Evolutionary conservation across 2,888 invertebrate species (phyloP), one percentile per base, ranked within the genome.

Genomic region (Piscicola geometra): DNA sequence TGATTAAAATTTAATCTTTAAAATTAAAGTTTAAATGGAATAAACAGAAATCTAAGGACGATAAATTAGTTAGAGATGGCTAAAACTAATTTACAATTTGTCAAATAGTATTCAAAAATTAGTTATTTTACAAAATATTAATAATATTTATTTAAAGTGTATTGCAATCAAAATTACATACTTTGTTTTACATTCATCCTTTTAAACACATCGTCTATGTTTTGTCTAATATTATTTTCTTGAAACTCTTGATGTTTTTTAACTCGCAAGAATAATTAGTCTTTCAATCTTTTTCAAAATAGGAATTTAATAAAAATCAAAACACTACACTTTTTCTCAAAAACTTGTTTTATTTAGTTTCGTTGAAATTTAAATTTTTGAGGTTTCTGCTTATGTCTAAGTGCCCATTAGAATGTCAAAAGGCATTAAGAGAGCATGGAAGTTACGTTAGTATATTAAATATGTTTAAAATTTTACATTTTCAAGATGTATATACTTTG

Each of bases 381-480:
- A 56, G 60, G 3, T 25, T 47, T 47, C n/a, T 56, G 25, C 60
- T 15, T 67, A 73, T 73, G 73, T 32, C 73, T 18, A 64, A 60
- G 35, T 32, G 36, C 36, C 35, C 64, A 56, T 9, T 15, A 56
- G 60, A 25, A 56, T 56, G 60, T 56, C 60, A 56, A 56, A 56
- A 56, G 25, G 25, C 60, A 56, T 5, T 25, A 73, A 73, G 32
- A n/a, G 73, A 35, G 64, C 73, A 60, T 73, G 73, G 73, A 73
- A 64, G 60, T 35, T 73, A 1, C 73, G 73, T 73, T 30, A 73
- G 73, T 41, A 5, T 36, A n/a, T 32, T 67, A n/a, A n/a, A n/a
- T n/a, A n/a, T n/a, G n/a, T n/a, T n/a, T n/a, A n/a, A n/a, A n/a
- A n/a, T n/a, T n/a, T n/a, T n/a, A n/a, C n/a, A n/a, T n/a, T n/a